phyloP scores from a whole-genome alignment of 2,797 vertebrate species.

The Lutjanus campechanus region DNA sequence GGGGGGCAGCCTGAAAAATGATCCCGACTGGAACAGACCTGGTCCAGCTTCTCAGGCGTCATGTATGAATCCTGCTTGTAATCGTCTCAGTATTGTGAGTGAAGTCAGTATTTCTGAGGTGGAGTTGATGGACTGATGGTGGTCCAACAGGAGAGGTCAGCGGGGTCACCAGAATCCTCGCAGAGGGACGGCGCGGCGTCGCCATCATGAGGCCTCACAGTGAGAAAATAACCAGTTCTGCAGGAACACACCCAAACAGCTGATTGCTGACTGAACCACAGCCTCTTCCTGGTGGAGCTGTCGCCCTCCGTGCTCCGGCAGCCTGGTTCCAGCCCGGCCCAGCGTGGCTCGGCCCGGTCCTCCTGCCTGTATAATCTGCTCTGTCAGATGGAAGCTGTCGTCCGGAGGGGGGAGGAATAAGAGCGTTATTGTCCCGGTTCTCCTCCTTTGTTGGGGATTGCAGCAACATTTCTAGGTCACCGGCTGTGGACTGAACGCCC shows the following conservation, averaged over 20 bases:
- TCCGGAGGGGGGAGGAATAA: conserved; percentile 46
- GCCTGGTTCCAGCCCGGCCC: conserved; percentile 14
- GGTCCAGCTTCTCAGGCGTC: too few relatives aligned
- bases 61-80: too few relatives aligned
- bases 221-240: neutral
- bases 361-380: conserved; percentile 61
- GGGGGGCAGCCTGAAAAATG: too few relatives aligned
- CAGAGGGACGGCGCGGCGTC: neutral
- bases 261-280: neutral
- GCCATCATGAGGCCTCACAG: neutral
- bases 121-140: neutral
- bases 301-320: conserved; percentile 8
- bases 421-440: conserved; percentile 71
- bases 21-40: too few relatives aligned
- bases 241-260: neutral
- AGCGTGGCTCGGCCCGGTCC: conserved; percentile 4
- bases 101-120: neutral
- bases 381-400: conserved; percentile 51
- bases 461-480: conserved; percentile 73
- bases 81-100: neutral
- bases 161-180: neutral
- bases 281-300: conserved; percentile 42
- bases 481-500: conserved; percentile 60
- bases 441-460: conserved; percentile 64
- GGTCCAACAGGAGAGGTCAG: neutral